Conservation (phyloP, 2,113 vertebrate species). For the Eupsittula cactorum region DNA sequence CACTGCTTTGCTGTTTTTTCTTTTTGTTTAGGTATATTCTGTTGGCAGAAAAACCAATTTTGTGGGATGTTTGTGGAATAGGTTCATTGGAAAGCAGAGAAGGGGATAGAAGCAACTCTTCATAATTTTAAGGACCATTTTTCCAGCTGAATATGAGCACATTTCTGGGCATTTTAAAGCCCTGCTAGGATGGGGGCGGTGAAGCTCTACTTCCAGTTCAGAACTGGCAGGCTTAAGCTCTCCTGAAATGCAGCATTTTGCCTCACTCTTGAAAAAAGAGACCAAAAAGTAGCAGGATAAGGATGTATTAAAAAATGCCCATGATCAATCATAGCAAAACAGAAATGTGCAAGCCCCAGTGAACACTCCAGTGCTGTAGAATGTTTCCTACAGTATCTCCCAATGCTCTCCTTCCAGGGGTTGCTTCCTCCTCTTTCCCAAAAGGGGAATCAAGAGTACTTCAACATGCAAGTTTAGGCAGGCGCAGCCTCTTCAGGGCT, state of each 20-base stretch:
- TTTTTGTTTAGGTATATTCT: constrained; percentile 4
- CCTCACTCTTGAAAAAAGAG: not conserved
- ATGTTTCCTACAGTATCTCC: not conserved
- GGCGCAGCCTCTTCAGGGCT: constrained; percentile 2
- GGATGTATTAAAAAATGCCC: not conserved
- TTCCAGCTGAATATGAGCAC: not conserved
- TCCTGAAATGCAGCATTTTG: not conserved
- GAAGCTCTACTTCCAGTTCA: not conserved
- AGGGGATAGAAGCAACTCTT: not conserved
- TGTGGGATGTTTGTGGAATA: not conserved
- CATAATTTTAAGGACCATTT: not conserved
- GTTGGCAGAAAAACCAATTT: constrained; percentile 19
- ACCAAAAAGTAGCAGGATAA: not conserved
- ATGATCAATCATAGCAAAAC: not conserved
- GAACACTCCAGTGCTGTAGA: not conserved
- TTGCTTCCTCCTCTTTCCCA: not conserved
- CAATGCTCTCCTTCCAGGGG: not conserved
- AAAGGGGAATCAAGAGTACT: constrained; percentile 28
- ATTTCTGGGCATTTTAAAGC: not conserved
- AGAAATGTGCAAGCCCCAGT: not conserved
- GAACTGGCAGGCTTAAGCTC: not conserved
- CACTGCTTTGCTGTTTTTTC: not conserved
- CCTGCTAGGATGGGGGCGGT: not conserved
- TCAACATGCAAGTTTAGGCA: constrained; percentile 30
- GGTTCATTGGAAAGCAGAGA: constrained; percentile 17